Conservation (phyloP, 2,888 invertebrate species). For the Aspidiotus destructor region DNA sequence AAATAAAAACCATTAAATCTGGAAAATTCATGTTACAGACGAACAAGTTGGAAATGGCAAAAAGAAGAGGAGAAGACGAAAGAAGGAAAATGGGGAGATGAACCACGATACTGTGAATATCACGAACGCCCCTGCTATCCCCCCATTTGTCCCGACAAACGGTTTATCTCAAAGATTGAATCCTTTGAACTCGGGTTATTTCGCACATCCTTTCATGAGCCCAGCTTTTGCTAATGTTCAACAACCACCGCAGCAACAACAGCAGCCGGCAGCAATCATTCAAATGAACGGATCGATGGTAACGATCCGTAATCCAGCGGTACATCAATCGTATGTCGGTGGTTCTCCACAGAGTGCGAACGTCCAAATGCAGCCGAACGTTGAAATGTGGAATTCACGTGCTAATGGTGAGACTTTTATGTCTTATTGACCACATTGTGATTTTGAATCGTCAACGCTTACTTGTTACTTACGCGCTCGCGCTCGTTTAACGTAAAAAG, state of each 20-base stretch:
- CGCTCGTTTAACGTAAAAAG: too few species aligned
- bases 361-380: constrained; percentile 8
- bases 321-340: constrained; percentile 16
- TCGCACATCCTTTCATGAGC: constrained; percentile 18
- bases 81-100: constrained; percentile 24
- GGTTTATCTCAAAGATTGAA: constrained; percentile 14
- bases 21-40: constrained; percentile 40
- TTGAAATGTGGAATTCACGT: constrained; percentile 15
- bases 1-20: background rate
- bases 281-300: constrained; percentile 65
- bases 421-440: constrained; percentile 1
- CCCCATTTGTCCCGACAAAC: constrained; percentile 17
- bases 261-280: constrained; percentile 48
- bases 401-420: constrained; percentile 19
- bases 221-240: constrained; percentile 36
- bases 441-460: too few species aligned
- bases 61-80: constrained; percentile 29
- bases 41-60: constrained; percentile 40
- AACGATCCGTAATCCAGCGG: constrained; percentile 63
- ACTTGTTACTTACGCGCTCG: too few species aligned
- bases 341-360: constrained; percentile 4
- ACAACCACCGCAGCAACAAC: constrained; percentile 37
- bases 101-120: constrained; percentile 27
- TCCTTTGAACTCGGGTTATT: constrained; percentile 8
- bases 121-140: constrained; percentile 3